A percentile compares a stretch with the other conserved stretches of the same genome.
phyloP scores from a whole-genome alignment of 2,797 vertebrate genomes.

The Leptodactylus fallax region DNA sequence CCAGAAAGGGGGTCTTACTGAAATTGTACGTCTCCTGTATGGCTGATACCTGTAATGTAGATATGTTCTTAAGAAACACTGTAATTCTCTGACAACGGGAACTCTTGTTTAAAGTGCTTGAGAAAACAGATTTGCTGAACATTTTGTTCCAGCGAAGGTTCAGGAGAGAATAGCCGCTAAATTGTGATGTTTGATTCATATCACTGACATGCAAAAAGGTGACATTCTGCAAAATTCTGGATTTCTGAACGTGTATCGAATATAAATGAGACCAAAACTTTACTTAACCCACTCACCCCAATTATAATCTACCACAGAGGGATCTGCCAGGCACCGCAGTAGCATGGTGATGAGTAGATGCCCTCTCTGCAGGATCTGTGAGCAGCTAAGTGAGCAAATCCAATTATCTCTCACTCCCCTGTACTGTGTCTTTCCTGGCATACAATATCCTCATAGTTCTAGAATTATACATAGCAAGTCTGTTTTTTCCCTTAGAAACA shows the following conservation, averaged over 20 bases:
- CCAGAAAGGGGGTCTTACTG: not conserved
- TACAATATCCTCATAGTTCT: not conserved
- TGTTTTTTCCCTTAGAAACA: not conserved
- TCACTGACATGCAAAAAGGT: not conserved
- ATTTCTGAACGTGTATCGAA: not conserved
- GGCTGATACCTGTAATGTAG: not conserved
- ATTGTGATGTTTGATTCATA: constrained; percentile 37
- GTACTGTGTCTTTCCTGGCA: not conserved
- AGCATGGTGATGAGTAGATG: not conserved
- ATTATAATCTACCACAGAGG: constrained; percentile 5
- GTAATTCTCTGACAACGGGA: constrained; percentile 20
- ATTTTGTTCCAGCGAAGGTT: constrained; percentile 46
- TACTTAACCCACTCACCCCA: constrained; percentile 14
- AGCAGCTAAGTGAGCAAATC: constrained; percentile 6
- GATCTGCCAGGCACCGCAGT: not conserved
- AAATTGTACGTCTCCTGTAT: too few species aligned
- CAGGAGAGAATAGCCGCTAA: constrained; percentile 23
- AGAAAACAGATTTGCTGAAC: constrained; percentile 43
- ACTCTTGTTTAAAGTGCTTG: constrained; percentile 41
- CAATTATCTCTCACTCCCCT: not conserved
- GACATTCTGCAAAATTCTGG: not conserved
- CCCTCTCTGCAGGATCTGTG: constrained; percentile 1
- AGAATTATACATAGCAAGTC: not conserved
- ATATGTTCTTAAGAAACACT: not conserved
- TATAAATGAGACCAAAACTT: not conserved